phyloP scores from a whole-genome alignment of 2,888 invertebrate species.

The Eupithecia insigniata region DNA sequence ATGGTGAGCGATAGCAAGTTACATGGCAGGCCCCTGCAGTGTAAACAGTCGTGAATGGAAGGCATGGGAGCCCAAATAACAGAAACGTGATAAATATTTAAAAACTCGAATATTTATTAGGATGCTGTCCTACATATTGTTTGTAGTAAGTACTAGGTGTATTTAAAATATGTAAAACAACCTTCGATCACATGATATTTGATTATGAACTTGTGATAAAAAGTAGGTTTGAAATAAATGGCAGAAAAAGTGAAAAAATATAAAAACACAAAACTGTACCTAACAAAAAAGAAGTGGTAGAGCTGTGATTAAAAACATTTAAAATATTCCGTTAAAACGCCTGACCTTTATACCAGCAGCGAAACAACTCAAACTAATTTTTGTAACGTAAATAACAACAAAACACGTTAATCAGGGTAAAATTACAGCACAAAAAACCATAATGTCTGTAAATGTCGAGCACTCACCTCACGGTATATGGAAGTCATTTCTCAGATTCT shows the following conservation, averaged over 20 bases:
- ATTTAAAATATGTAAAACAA: background rate
- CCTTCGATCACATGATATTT: background rate
- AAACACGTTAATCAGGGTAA: slow-evolving; percentile 50
- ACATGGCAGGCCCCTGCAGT: slow-evolving; percentile 50
- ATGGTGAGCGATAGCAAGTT: slow-evolving; percentile 51
- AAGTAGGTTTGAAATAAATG: background rate
- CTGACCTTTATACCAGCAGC: slow-evolving; percentile 37
- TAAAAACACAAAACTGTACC: no score
- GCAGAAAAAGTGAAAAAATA: background rate
- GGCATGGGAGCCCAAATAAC: slow-evolving; percentile 45
- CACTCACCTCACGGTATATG: slow-evolving; percentile 80
- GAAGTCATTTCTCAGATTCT: slow-evolving; percentile 75
- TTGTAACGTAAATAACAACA: slow-evolving; percentile 34
- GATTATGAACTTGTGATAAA: background rate
- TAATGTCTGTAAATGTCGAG: slow-evolving; percentile 78
- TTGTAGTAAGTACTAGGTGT: no score
- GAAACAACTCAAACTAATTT: slow-evolving; percentile 40
- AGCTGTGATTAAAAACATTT: slow-evolving; percentile 19
- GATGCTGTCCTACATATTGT: background rate
- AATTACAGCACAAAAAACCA: slow-evolving; percentile 74
- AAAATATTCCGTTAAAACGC: slow-evolving; percentile 44
- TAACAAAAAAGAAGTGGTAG: background rate
- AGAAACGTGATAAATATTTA: slow-evolving; percentile 38
- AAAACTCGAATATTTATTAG: background rate
- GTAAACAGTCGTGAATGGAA: slow-evolving; percentile 54